Conservation (phyloP, 1,140 invertebrate genomes). For the Harlomillsia oculata region DNA sequence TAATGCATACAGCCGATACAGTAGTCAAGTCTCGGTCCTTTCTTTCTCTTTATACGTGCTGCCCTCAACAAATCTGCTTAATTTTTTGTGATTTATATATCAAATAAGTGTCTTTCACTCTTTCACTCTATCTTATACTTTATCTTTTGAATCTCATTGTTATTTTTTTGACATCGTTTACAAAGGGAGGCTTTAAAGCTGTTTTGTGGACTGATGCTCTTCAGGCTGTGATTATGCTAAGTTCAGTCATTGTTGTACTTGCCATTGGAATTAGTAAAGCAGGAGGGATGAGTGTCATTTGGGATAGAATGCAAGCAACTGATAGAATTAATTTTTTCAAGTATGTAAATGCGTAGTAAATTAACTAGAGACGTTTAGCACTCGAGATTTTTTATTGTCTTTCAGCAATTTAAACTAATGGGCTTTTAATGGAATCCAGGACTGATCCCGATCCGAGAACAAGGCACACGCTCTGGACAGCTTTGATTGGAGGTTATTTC, state of each 20-base stretch:
- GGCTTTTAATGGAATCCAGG: too few species aligned
- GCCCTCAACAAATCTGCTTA: not conserved
- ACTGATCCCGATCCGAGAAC: constrained; percentile 25
- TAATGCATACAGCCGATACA: too few species aligned
- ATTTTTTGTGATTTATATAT: not conserved
- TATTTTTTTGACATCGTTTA: too few species aligned
- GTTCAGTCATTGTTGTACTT: constrained; percentile 43
- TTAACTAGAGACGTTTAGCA: too few species aligned
- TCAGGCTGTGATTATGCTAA: constrained; percentile 46
- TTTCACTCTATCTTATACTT: too few species aligned
- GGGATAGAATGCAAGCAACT: too few species aligned
- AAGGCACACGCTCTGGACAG: constrained; percentile 24
- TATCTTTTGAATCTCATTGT: too few species aligned
- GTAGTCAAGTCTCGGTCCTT: too few species aligned
- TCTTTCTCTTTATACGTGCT: not conserved
- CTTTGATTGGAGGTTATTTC: constrained; percentile 24
- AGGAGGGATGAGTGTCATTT: constrained; percentile 43
- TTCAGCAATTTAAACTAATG: too few species aligned
- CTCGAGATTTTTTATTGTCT: too few species aligned
- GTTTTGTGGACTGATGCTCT: constrained; percentile 48
- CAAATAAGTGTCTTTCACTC: not conserved
- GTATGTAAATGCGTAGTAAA: too few species aligned
- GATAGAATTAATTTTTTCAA: too few species aligned
- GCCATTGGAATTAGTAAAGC: constrained; percentile 42
- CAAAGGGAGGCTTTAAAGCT: constrained; percentile 17